Conservation (phyloP, 2,888 invertebrate genomes). For the Cataglyphis livida region DNA sequence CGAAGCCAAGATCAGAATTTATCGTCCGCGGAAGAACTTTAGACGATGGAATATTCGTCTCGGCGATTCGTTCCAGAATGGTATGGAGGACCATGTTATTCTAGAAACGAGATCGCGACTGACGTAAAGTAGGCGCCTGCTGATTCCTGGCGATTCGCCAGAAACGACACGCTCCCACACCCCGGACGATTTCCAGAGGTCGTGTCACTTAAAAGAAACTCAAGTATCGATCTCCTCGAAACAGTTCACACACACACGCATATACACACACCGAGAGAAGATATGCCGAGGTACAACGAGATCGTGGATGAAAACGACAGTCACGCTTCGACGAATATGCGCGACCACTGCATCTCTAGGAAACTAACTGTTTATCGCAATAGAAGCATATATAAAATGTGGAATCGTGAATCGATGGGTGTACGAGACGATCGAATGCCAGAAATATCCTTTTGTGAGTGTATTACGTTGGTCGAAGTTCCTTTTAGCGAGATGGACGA, state of each 20-base stretch:
- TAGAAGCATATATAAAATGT: constrained; percentile 14
- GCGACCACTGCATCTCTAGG: constrained; percentile 37
- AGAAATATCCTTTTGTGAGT: background rate
- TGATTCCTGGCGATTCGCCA: constrained; percentile 71
- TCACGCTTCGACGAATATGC: constrained; percentile 66
- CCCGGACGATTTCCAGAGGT: constrained; percentile 67
- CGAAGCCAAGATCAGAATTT: background rate
- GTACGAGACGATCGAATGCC: background rate
- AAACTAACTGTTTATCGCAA: constrained; percentile 49
- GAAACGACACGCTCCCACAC: constrained; percentile 69
- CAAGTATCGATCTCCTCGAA: constrained; percentile 67
- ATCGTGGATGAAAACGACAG: constrained; percentile 58
- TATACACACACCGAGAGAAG: constrained; percentile 13
- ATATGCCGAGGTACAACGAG: constrained; percentile 46
- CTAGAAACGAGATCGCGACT: constrained; percentile 63
- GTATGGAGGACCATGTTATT: constrained; percentile 62
- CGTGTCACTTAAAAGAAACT: constrained; percentile 52
- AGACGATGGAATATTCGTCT: background rate
- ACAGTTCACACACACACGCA: constrained; percentile 37
- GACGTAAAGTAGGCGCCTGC: constrained; percentile 73
- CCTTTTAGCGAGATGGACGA: background rate
- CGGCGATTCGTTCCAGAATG: background rate
- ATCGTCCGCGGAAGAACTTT: background rate
- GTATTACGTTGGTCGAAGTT: background rate
- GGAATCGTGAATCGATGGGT: background rate